Conservation (phyloP, 2,888 invertebrate species). For the Agrochola circellaris region DNA sequence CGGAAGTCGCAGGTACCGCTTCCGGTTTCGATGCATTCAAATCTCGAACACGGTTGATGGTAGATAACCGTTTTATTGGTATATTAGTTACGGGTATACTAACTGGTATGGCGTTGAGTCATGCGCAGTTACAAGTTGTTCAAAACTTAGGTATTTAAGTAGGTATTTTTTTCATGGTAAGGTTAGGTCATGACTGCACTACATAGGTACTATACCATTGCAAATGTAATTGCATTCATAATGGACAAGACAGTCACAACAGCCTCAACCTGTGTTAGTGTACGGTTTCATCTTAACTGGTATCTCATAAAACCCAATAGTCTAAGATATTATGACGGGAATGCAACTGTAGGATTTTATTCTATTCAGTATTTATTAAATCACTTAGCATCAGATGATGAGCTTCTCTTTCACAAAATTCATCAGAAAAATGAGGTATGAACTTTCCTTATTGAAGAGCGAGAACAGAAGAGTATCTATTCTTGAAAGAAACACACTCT, state of each 20-base stretch:
- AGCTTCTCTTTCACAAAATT: background rate
- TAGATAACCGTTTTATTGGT: constrained; percentile 51
- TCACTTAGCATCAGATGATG: background rate
- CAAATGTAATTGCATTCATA: background rate
- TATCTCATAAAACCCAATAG: background rate
- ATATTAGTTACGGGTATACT: constrained; percentile 26
- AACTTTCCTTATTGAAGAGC: too few species aligned
- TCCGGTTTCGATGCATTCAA: constrained; percentile 73
- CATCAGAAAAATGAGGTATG: background rate
- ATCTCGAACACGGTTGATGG: constrained; percentile 63
- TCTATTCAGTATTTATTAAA: background rate
- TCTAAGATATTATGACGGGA: background rate
- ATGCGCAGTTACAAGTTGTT: constrained; percentile 2
- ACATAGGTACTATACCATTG: background rate
- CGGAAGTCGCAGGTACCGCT: constrained; percentile 78
- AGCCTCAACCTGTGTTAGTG: background rate
- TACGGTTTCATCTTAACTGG: background rate
- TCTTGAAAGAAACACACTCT: too few species aligned
- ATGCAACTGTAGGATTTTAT: background rate
- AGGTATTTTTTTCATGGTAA: background rate
- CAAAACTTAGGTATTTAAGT: background rate
- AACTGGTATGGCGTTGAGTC: constrained; percentile 29
- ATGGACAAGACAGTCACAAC: background rate
- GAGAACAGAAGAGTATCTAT: too few species aligned
- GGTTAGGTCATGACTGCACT: background rate